A percentile compares a stretch with the other conserved stretches of the same genome.
Evolutionary conservation across 2,888 invertebrate genomes (phyloP).

Genomic region (Aleiodes alternator): DNA sequence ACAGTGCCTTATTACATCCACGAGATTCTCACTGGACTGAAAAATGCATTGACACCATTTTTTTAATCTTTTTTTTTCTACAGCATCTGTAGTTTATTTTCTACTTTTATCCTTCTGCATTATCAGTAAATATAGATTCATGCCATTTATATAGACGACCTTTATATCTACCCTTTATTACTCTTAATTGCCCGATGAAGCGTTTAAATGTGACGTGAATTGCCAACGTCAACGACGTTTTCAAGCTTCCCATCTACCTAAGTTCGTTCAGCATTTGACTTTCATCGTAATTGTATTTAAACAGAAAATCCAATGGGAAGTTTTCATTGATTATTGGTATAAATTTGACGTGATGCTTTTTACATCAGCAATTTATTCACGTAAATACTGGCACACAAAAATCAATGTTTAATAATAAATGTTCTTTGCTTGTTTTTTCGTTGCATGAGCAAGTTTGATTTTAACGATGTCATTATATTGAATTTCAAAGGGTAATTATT

Average conservation of each 20-base stretch:
- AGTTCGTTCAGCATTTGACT: conserved; percentile 57
- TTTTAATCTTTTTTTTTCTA: neutral
- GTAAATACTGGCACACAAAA: conserved; percentile 18
- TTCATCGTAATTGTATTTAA: conserved; percentile 66
- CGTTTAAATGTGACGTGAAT: conserved; percentile 15
- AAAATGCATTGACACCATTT: conserved; percentile 41
- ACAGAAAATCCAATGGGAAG: conserved; percentile 35
- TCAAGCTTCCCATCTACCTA: conserved; percentile 37
- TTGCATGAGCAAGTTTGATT: no score
- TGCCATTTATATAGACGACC: conserved; percentile 8
- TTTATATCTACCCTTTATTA: conserved; percentile 1
- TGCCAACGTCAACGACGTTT: conserved; percentile 32
- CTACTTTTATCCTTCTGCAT: neutral
- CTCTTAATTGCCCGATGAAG: conserved; percentile 32
- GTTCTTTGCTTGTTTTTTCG: neutral
- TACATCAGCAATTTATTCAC: neutral
- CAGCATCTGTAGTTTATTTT: conserved; percentile 2
- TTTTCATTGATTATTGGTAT: conserved; percentile 53
- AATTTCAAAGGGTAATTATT: no score
- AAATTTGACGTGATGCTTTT: conserved; percentile 42
- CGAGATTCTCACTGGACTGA: conserved; percentile 3
- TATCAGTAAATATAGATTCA: conserved; percentile 13
- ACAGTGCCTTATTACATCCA: conserved; percentile 7
- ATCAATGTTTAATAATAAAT: conserved; percentile 9
- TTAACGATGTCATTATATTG: no score